phyloP scores from a whole-genome alignment of 2,797 vertebrate genomes.

The Gymnothorax reevesii region DNA sequence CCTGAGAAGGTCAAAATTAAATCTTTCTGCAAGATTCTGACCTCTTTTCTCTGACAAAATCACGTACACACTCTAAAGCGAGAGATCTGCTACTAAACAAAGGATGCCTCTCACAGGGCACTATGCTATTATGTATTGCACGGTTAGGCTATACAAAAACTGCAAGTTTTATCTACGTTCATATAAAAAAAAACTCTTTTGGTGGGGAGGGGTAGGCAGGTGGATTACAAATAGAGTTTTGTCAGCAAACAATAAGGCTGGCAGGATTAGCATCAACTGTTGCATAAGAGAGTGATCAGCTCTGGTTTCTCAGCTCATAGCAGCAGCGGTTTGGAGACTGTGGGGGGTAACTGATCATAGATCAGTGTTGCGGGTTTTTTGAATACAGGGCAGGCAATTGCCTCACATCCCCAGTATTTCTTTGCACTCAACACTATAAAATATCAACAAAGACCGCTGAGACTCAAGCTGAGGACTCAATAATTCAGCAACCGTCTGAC shows the following conservation, averaged over 20 bases:
- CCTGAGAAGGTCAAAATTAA: conserved; percentile 32
- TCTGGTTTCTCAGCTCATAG: too few relatives aligned
- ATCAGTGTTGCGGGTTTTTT: too few relatives aligned
- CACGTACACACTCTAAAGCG: background rate
- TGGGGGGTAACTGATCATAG: too few relatives aligned
- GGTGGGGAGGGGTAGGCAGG: background rate
- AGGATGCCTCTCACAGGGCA: background rate
- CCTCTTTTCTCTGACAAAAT: conserved; percentile 45
- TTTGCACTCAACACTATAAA: too few relatives aligned
- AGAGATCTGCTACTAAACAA: background rate
- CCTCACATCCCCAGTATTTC: too few relatives aligned
- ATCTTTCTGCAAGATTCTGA: conserved; percentile 46
- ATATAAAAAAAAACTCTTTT: background rate
- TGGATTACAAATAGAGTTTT: background rate
- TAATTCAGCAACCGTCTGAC: background rate
- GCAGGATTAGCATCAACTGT: background rate
- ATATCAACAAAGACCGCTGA: too few relatives aligned
- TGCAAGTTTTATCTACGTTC: background rate
- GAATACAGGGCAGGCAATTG: too few relatives aligned
- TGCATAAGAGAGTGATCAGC: too few relatives aligned
- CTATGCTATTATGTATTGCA: background rate
- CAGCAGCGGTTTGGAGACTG: too few relatives aligned
- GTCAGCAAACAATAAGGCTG: background rate
- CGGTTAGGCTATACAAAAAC: too few relatives aligned
- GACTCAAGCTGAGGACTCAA: too few relatives aligned